A percentile compares a stretch with the other conserved stretches of the same genome.
Conservation (phyloP, 2,888 invertebrate species). For the Lepidochitona cinerea region DNA sequence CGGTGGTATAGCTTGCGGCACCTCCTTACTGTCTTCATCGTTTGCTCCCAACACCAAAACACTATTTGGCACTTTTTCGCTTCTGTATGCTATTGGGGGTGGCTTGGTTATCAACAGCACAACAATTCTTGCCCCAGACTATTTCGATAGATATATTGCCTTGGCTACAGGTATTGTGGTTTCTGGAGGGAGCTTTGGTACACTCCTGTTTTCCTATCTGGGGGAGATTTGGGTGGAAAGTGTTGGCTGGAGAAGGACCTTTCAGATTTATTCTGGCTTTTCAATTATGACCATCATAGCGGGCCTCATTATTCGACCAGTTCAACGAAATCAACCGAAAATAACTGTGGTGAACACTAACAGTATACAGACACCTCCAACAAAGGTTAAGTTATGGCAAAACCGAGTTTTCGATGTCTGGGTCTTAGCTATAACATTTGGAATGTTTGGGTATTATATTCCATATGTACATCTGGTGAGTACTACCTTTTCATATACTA, state of each 20-base stretch:
- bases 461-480: conserved; percentile 61
- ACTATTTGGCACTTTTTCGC: conserved; percentile 30
- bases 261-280: conserved; percentile 5
- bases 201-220: conserved; percentile 23
- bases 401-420: conserved; percentile 55
- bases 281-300: background rate
- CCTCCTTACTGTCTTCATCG: conserved; percentile 29
- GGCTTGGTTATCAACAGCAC: conserved; percentile 30
- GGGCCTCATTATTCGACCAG: background rate
- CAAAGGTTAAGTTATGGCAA: conserved; percentile 51
- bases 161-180: conserved; percentile 33
- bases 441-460: conserved; percentile 61
- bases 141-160: conserved; percentile 33
- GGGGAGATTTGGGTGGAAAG: conserved; percentile 13
- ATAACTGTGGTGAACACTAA: background rate
- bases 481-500: too few species aligned
- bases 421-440: conserved; percentile 48
- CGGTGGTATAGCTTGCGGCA: conserved; percentile 27
- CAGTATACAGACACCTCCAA: background rate
- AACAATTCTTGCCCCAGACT: conserved; percentile 30
- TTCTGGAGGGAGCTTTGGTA: conserved; percentile 31
- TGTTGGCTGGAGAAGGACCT: conserved; percentile 23
- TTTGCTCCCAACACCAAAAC: conserved; percentile 19
- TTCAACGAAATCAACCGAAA: background rate
- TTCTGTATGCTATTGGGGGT: conserved; percentile 32